Evolutionary conservation across 2,888 invertebrate species (phyloP).

Genomic region (Ornithoptera alexandrae): DNA sequence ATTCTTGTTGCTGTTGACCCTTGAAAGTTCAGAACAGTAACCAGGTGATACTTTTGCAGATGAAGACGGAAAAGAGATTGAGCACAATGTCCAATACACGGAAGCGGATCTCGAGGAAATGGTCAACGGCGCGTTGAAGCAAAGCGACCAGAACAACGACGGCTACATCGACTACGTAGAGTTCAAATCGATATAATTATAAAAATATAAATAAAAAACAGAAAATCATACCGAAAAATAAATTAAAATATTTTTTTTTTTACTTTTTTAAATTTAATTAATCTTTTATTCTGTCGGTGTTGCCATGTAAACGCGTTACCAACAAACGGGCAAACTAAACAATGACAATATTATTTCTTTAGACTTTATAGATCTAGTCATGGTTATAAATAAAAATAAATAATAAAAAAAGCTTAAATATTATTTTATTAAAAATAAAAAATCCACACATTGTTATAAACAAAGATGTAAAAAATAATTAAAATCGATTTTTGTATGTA

Average conservation of each 20-base stretch:
- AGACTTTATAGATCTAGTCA: neutral
- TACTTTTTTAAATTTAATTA: no score
- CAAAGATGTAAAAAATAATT: neutral
- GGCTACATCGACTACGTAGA: conserved; percentile 58
- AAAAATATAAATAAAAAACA: no score
- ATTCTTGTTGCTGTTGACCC: no score
- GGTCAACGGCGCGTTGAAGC: conserved; percentile 51
- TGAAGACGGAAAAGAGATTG: conserved; percentile 31
- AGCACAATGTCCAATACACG: conserved; percentile 36
- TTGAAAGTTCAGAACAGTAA: no score
- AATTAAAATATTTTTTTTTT: no score
- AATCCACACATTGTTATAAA: neutral
- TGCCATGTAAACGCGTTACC: no score
- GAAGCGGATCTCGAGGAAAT: conserved; percentile 52
- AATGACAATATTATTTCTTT: neutral
- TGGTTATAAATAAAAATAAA: conserved; percentile 1
- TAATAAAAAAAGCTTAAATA: neutral
- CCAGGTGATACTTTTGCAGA: conserved; percentile 29
- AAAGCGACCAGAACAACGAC: conserved; percentile 56
- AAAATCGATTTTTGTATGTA: neutral
- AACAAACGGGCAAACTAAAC: no score
- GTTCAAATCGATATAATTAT: conserved; percentile 37
- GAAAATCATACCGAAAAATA: no score
- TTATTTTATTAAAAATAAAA: neutral
- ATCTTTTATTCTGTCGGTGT: no score